Base-by-base conservation (phyloP, 2,888 invertebrate species). In the Phania funesta region DNA sequence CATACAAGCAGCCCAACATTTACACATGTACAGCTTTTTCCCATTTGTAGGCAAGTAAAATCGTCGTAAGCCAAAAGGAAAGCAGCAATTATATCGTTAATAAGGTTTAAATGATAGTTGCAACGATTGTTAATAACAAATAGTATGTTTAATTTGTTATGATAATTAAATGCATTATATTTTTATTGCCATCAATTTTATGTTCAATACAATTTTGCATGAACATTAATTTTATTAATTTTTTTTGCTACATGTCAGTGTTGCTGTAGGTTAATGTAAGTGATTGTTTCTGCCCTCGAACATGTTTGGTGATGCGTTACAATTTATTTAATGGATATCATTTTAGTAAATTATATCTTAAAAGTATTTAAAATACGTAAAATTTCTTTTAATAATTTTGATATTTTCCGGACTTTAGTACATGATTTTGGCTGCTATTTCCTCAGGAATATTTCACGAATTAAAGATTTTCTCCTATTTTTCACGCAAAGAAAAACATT, bases 71-170 rank as follows among this genome's bases (percentile, higher is more conserved):
- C 26, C 29, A 24, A 32, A 44, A 54, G 64, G 44, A 65, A 74
- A 56, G 44, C 35, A 56, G 20, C 58, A 60, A 67, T 67, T 67
- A 65, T 65, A 50, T 50, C 60, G 38, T 67, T 67, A 65, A 75
- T 67, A 75, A 48, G 56, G 35, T 58, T 65, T 76, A 67, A 76
- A 60, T 32, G 41, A 50, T 41, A 24, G 56, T 67, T 41, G 29
- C 56, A 58, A 38, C n/a, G 26, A 24, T 48, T 38, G n/a, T 56
- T 64, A 54, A 22, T 60, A 52, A 50, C 22, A 67, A n/a, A 75
- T 58, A 50, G 38, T 46, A 58, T 48, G 35, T 29, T 50, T 16
- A 44, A 75, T 58, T 70, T 48, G 70, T 64, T 54, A 29, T 62
- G 20, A 62, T 54, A 77, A 70, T 70, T 77, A 26, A 70, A 70